Evolutionary conservation across 2,113 vertebrate species (phyloP), one percentile per base, ranked within the genome.

Genomic region (Acanthisitta chloris): DNA sequence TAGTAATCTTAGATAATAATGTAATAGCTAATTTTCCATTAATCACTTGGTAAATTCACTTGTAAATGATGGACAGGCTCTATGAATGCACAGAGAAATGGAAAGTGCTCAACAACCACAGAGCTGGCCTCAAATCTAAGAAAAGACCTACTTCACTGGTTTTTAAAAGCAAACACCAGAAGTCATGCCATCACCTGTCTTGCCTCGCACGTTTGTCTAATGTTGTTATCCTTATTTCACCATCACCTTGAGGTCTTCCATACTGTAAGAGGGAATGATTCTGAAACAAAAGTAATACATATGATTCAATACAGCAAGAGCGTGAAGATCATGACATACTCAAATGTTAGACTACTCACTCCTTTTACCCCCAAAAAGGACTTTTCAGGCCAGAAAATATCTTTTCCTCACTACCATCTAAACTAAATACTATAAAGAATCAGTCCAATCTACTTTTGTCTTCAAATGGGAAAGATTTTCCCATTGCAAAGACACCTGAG

Each of bases 121-220:
- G n/a, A 86, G 14, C n/a, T 52, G 55, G 51, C 38, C 28, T 28
- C 61, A 45, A 9, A n/a, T 6, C 42, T 72, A 12, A 7, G n/a
- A n/a, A 9, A 9, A 71, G 16, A 46, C 15, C 28, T 52, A 26
- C 8, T 58, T 25, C 2, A 40, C 17, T 69, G 23, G 29, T 51
- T 82, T 45, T 28, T 38, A 72, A 5, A 0, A 83, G 54, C 11
- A 3, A 81, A 74, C 26, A 45, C 3, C 26, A 24, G 29, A 43
- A 69, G 26, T 33, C 8, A 8, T 31, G 33, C 61, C 82, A 98
- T 99, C 96, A 99, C 99, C 99, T 98, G 98, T 99, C 99, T 93
- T 99, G 99, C 96, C 99, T 99, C 2, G 99, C 98, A 45, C 99
- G 99, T 95, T 99, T 99, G 98, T 99, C 99, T 92, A 99, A 94